Evolutionary conservation across 2,797 vertebrate species (phyloP).

Genomic region (Enteromius trimaculatus): DNA sequence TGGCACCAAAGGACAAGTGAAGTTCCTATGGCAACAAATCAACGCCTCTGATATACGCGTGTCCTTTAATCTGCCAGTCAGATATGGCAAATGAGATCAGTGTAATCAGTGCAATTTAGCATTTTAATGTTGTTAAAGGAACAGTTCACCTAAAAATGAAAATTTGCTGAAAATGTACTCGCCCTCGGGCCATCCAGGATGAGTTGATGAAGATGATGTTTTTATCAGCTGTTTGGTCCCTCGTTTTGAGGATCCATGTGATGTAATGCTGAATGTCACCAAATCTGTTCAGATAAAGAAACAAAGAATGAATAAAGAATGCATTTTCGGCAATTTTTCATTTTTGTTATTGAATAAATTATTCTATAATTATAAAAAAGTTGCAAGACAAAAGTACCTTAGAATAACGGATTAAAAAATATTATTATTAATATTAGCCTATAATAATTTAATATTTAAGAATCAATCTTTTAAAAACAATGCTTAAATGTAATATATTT

Average conservation of each 20-base stretch:
- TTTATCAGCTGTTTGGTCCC: neutral
- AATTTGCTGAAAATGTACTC: neutral
- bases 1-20: conserved; percentile 36
- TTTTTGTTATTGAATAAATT: neutral
- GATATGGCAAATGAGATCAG: conserved; percentile 3
- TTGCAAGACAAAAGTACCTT: neutral
- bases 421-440: neutral
- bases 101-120: neutral
- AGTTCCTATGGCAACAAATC: conserved; percentile 41
- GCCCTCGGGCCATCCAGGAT: neutral
- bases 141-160: neutral
- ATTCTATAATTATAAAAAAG: no score
- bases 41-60: neutral
- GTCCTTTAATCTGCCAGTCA: conserved; percentile 21
- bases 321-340: neutral
- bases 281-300: neutral
- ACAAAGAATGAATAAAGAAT: neutral
- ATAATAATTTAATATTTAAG: neutral
- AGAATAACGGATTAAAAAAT: neutral
- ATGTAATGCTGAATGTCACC: neutral
- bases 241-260: neutral
- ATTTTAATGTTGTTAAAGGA: neutral
- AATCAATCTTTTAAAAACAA: neutral
- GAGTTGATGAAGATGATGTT: neutral
- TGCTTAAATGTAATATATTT: neutral